A percentile compares a stretch with the other conserved stretches of the same genome.
Conservation (phyloP, 92 coral and sea anemone species). For the Metridium senile region DNA sequence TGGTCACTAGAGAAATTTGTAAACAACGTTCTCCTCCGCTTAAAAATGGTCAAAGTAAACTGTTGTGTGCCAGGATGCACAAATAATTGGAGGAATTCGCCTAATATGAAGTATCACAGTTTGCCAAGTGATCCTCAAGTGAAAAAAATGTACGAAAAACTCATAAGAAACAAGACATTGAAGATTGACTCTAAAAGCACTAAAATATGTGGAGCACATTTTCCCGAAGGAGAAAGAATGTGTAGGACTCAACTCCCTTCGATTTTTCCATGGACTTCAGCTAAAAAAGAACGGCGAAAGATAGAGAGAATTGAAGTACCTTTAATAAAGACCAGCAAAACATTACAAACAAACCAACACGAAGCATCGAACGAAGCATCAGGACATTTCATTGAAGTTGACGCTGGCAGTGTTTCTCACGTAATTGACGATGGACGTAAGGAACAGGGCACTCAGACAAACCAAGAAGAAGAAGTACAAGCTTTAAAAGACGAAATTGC, state of each 20-base stretch:
- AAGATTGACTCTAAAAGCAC: slow-evolving; percentile 23
- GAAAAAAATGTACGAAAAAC: slow-evolving; percentile 24
- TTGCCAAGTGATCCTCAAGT: slow-evolving; percentile 37
- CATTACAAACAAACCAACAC: not conserved
- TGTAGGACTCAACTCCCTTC: slow-evolving; percentile 47
- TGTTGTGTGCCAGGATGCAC: slow-evolving; percentile 51
- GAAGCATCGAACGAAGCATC: not conserved
- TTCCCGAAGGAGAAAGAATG: slow-evolving; percentile 44
- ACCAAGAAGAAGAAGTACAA: slow-evolving; percentile 22
- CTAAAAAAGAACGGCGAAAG: slow-evolving; percentile 23
- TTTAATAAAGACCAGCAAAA: not conserved
- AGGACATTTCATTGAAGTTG: not conserved
- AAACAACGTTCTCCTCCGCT: slow-evolving; percentile 3
- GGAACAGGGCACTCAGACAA: slow-evolving; percentile 16
- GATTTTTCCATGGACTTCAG: slow-evolving; percentile 45
- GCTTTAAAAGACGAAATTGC: slow-evolving; percentile 27
- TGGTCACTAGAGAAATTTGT: not conserved
- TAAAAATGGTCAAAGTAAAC: slow-evolving; percentile 33
- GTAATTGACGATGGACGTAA: not conserved
- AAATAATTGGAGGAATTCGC: slow-evolving; percentile 37
- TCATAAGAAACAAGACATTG: slow-evolving; percentile 38
- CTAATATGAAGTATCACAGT: slow-evolving; percentile 36
- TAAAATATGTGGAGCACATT: slow-evolving; percentile 45
- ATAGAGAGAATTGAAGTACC: slow-evolving; percentile 22
- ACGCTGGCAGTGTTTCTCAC: not conserved